Percentiles rank a stretch among this genome's conserved stretches.
These are phyloP conservation scores for Trogon surrucura DNA, from an alignment of 2,113 vertebrate genomes.

Conservation along the genomic window DNA sequence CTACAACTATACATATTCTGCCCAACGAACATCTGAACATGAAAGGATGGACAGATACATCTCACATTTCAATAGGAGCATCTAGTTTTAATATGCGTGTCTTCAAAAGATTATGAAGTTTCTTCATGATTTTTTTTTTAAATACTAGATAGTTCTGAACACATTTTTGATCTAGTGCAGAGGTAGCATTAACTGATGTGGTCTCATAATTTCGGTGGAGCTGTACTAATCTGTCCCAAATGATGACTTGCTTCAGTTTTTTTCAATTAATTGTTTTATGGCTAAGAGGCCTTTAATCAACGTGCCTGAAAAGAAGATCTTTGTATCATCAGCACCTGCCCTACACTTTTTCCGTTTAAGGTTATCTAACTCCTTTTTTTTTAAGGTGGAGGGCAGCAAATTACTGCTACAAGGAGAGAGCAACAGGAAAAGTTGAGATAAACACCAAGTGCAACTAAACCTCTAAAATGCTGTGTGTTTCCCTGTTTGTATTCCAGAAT, in stretches of 20 bases:
- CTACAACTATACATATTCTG: neutral
- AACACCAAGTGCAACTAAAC: neutral
- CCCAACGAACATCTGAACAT: neutral
- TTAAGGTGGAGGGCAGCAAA: neutral
- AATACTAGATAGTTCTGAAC: neutral
- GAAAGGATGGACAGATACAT: neutral
- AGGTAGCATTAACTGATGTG: neutral
- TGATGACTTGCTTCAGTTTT: neutral
- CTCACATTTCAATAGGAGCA: neutral
- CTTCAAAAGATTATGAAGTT: neutral
- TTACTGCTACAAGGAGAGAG: neutral
- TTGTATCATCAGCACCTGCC: neutral
- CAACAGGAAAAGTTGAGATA: neutral
- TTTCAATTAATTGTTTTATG: neutral
- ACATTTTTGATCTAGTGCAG: neutral
- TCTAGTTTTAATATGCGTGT: neutral
- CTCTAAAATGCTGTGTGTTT: neutral
- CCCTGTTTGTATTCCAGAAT: neutral
- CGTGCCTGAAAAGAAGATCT: neutral
- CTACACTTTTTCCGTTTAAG: neutral
- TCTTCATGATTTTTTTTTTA: neutral
- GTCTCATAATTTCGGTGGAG: neutral
- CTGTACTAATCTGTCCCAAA: neutral
- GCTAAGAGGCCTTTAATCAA: neutral
- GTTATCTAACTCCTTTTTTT: neutral